Base-by-base conservation (phyloP, 2,113 vertebrate genomes). In the Verasper variegatus region DNA sequence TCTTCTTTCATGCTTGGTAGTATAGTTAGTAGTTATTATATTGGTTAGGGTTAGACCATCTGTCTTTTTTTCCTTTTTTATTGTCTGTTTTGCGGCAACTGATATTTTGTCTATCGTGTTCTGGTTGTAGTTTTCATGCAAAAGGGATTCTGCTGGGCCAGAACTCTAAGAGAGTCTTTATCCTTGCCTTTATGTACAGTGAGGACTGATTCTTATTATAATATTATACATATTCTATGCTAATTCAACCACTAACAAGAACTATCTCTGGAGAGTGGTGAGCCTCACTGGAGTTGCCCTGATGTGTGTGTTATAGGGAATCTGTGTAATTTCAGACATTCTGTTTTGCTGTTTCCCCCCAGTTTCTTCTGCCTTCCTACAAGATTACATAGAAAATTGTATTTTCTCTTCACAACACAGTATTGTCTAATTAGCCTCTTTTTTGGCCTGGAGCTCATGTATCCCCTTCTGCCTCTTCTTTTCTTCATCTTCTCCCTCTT, bases 391-490 rank as follows among this genome's bases (percentile, higher is more conserved):
- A 5, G 55, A 68, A 35, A 31, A 49, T 27, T 4, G 56, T 31
- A 6, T 55, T 69, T 57, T 56, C 17, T 55, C 13, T 49, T 26
- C 47, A 2, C 47, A 56, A 18, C 23, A 14, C 15, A 51, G 13
- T 20, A 2, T 76, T 69, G 12, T 69, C 59, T 86, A 80, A 83
- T 81, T 77, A 77, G 65, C 56, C 23, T 3, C 37, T 74, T 61
- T 77, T 74, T 26, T 59, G 40, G 52, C 81, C 72, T 80, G 68
- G 57, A 86, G 69, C 60, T 74, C 47, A 27, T 4, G 1, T 11
- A 61, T 31, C 23, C 35, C 45, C 56, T 56, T 65, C 10, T 42
- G 40, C 40, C 3, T 42, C 35, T 61, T 71, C 37, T 74, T 7
- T 18, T 51, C 17, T 17, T 74, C 52, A 40, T 71, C 42, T 61